phyloP scores from a whole-genome alignment of 2,797 vertebrate genomes.

The Allobates femoralis region DNA sequence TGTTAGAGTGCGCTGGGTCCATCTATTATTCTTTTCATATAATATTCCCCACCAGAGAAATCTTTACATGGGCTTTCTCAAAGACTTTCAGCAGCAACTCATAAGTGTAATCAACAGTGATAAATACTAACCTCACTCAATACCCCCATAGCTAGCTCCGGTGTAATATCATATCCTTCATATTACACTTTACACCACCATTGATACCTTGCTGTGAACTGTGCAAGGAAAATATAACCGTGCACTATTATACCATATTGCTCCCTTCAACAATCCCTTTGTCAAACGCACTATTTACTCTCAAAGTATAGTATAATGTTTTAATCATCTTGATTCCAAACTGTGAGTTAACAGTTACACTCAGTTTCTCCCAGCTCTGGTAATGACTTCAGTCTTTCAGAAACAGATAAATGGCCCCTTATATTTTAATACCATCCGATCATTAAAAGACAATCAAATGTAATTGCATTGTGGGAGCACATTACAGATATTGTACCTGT shows the following conservation, averaged over 20 bases:
- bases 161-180: too few species aligned
- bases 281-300: slow-evolving; percentile 7
- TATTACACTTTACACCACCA: not conserved
- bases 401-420: slow-evolving; percentile 46
- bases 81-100: too few species aligned
- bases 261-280: not conserved
- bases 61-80: too few species aligned
- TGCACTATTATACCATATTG: not conserved
- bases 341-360: slow-evolving; percentile 35
- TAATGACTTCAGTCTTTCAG: slow-evolving; percentile 31
- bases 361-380: slow-evolving; percentile 13
- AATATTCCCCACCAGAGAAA: too few species aligned
- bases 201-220: not conserved
- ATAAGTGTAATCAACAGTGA: too few species aligned
- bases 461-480: slow-evolving; percentile 42
- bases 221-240: not conserved
- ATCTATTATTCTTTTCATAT: too few species aligned
- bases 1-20: too few species aligned
- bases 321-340: slow-evolving; percentile 37
- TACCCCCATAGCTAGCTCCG: too few species aligned
- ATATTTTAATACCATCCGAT: slow-evolving; percentile 47
- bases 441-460: slow-evolving; percentile 54
- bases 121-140: too few species aligned
- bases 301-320: slow-evolving; percentile 18
- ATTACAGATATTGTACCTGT: slow-evolving; percentile 46